Evolutionary conservation across 2,888 invertebrate species (phyloP).

Genomic region (Megamerina dolium): DNA sequence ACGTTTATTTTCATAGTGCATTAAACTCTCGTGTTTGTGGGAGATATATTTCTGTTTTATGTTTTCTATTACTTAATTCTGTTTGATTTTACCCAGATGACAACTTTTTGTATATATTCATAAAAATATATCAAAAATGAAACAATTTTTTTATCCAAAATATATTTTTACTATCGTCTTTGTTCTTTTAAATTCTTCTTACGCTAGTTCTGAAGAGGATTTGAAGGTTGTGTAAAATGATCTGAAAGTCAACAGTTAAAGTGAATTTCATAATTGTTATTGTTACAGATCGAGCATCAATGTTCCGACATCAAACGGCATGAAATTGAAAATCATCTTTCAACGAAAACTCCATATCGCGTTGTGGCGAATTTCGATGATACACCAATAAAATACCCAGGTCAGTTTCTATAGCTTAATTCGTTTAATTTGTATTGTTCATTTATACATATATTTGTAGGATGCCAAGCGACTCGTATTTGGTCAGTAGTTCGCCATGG

Average conservation of each 20-base stretch:
- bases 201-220: no score
- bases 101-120: slow-evolving; percentile 26
- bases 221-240: no score
- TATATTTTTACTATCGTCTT: no score
- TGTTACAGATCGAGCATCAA: no score
- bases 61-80: slow-evolving; percentile 23
- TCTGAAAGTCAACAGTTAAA: no score
- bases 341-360: slow-evolving; percentile 69
- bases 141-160: no score
- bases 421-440: slow-evolving; percentile 2
- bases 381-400: slow-evolving; percentile 54
- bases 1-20: no score
- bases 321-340: slow-evolving; percentile 54
- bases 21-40: slow-evolving; percentile 15
- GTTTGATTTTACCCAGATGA: slow-evolving; percentile 20
- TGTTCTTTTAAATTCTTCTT: no score
- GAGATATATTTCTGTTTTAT: slow-evolving; percentile 18
- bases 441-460: slow-evolving; percentile 42
- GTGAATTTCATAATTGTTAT: no score
- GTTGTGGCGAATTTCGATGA: slow-evolving; percentile 61
- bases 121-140: slow-evolving; percentile 9
- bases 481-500: slow-evolving; percentile 77
- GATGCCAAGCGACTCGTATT: slow-evolving; percentile 60
- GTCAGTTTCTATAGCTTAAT: slow-evolving; percentile 44
- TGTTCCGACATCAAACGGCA: slow-evolving; percentile 30